phyloP scores from a whole-genome alignment of 2,888 invertebrate species.

The Andrena bucephala region DNA sequence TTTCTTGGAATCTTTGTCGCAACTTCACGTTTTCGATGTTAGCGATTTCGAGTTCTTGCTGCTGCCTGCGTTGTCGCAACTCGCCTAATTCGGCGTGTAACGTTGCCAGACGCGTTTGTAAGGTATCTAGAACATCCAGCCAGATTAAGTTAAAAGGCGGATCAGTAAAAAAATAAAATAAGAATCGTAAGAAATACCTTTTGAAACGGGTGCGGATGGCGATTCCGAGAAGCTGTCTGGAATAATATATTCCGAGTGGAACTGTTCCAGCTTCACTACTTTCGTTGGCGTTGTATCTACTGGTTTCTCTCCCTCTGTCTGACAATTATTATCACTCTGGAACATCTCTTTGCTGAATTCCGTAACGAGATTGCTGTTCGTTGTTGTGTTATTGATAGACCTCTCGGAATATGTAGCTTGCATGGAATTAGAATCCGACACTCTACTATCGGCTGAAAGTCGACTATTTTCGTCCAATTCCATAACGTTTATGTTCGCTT shows the following conservation, averaged over 20 bases:
- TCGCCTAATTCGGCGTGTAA: constrained; percentile 91
- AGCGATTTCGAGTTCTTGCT: constrained; percentile 93
- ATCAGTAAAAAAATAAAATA: constrained; percentile 1
- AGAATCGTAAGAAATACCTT: constrained; percentile 59
- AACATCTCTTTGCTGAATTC: constrained; percentile 89
- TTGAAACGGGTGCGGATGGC: constrained; percentile 70
- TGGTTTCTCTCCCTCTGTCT: constrained; percentile 73
- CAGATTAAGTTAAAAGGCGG: neutral
- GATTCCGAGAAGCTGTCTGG: constrained; percentile 77
- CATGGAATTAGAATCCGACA: constrained; percentile 90
- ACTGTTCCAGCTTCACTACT: constrained; percentile 79
- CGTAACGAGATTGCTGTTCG: constrained; percentile 85
- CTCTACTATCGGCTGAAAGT: constrained; percentile 90
- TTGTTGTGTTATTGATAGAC: constrained; percentile 72
- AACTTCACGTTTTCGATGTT: constrained; percentile 94
- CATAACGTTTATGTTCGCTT: constrained; percentile 89
- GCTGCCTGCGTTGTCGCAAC: constrained; percentile 90
- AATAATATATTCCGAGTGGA: constrained; percentile 81
- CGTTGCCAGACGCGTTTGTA: constrained; percentile 89
- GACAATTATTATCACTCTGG: constrained; percentile 74
- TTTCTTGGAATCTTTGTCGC: constrained; percentile 93
- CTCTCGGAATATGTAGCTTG: constrained; percentile 84
- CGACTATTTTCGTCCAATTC: constrained; percentile 93
- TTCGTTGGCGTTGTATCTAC: constrained; percentile 63
- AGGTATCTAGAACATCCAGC: constrained; percentile 81